Evolutionary conservation across 2,113 vertebrate species (phyloP).

Genomic region (Dasyprocta punctata): DNA sequence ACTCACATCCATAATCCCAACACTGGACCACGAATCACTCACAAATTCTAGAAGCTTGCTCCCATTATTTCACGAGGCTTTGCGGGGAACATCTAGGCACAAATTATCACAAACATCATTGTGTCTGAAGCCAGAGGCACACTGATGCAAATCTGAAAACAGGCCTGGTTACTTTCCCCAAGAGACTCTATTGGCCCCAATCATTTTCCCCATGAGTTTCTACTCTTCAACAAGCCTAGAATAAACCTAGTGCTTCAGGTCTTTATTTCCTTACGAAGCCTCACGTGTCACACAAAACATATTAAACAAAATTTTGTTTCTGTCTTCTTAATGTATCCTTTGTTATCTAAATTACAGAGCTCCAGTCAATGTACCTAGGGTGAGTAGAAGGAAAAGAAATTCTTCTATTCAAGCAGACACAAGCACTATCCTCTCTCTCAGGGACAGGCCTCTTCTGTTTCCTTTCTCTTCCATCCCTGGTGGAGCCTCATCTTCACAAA

Average conservation of each 20-base stretch:
- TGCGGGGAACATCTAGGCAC: too few relatives aligned
- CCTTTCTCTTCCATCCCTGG: too few relatives aligned
- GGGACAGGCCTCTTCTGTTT: background rate
- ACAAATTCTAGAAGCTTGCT: too few relatives aligned
- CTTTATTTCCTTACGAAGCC: too few relatives aligned
- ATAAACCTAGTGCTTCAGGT: background rate
- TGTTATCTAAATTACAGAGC: background rate
- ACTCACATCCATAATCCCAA: too few relatives aligned
- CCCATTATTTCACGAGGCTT: too few relatives aligned
- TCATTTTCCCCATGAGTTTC: background rate
- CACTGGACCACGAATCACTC: too few relatives aligned
- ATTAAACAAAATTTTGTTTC: background rate
- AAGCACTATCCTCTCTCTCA: background rate
- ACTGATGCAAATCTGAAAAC: background rate
- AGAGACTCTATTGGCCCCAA: too few relatives aligned
- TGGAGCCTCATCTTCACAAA: background rate
- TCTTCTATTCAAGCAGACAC: background rate
- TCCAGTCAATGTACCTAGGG: background rate
- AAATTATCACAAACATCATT: background rate
- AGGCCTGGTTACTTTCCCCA: too few relatives aligned
- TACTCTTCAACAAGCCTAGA: background rate
- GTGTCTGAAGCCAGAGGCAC: background rate
- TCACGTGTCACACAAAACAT: background rate
- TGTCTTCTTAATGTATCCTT: background rate
- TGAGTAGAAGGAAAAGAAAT: background rate